phyloP scores from a whole-genome alignment of 2,888 invertebrate genomes.

The Chydorus sphaericus region DNA sequence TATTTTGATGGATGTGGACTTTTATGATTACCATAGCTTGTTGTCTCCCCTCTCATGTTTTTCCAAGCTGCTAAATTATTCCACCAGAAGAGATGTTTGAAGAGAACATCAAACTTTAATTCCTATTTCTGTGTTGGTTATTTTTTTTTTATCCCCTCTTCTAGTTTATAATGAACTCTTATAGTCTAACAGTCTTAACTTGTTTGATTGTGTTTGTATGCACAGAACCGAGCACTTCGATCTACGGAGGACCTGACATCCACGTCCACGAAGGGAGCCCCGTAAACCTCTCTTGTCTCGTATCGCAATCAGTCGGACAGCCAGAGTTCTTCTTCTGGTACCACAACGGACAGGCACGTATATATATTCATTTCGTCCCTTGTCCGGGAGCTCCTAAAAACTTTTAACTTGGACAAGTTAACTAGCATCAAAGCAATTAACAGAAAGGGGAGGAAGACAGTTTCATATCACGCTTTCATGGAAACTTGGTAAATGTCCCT shows the following conservation, averaged over 20 bases:
- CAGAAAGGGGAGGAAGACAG: neutral
- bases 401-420: neutral
- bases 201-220: slow-evolving; percentile 20
- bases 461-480: no score
- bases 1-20: no score
- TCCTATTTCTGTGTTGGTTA: no score
- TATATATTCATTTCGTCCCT: neutral
- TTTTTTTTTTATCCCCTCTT: no score
- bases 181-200: no score
- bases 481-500: no score
- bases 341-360: slow-evolving; percentile 46
- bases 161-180: no score
- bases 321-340: slow-evolving; percentile 57
- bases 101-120: no score
- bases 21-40: no score
- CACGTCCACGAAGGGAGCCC: slow-evolving; percentile 76
- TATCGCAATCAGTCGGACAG: slow-evolving; percentile 66
- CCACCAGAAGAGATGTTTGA: no score
- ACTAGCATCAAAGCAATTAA: neutral
- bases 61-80: no score
- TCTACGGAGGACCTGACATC: slow-evolving; percentile 66
- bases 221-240: slow-evolving; percentile 65
- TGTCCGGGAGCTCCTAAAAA: neutral
- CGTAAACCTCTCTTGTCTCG: slow-evolving; percentile 72
- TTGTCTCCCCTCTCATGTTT: no score